Evolutionary conservation across 1,140 invertebrate species (phyloP).

Genomic region (Calycopis cecrops): DNA sequence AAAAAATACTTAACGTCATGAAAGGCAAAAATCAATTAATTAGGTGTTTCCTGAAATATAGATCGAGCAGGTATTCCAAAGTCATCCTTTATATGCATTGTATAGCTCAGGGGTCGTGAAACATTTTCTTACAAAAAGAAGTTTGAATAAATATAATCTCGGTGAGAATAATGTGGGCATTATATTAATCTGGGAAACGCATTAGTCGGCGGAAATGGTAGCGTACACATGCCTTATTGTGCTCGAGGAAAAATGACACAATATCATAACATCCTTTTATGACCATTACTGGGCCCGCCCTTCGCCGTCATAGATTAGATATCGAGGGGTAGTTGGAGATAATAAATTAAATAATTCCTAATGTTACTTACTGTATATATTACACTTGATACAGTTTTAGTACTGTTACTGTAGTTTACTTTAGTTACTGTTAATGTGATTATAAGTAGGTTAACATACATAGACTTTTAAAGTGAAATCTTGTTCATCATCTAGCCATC

Average conservation of each 20-base stretch:
- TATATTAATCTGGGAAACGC: slow-evolving; percentile 49
- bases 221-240: slow-evolving; percentile 47
- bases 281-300: slow-evolving; percentile 56
- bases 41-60: too few relatives aligned
- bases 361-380: too few relatives aligned
- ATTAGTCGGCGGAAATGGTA: slow-evolving; percentile 62
- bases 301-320: slow-evolving; percentile 6
- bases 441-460: too few relatives aligned
- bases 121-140: slow-evolving; percentile 16
- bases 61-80: too few relatives aligned
- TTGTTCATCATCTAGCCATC: too few relatives aligned
- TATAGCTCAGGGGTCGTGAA: slow-evolving; percentile 4
- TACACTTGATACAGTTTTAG: too few relatives aligned
- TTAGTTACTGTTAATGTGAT: too few relatives aligned
- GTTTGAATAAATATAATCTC: slow-evolving; percentile 42
- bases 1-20: too few relatives aligned
- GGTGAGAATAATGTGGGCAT: slow-evolving; percentile 24
- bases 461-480: too few relatives aligned
- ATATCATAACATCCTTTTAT: slow-evolving; percentile 69
- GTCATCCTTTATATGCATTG: too few relatives aligned
- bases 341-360: not conserved
- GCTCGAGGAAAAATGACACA: slow-evolving; percentile 58
- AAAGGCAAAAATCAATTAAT: too few relatives aligned
- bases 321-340: not conserved
- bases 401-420: too few relatives aligned